Conservation (phyloP, 2,113 vertebrate genomes). For the Nycticebus coucang region DNA sequence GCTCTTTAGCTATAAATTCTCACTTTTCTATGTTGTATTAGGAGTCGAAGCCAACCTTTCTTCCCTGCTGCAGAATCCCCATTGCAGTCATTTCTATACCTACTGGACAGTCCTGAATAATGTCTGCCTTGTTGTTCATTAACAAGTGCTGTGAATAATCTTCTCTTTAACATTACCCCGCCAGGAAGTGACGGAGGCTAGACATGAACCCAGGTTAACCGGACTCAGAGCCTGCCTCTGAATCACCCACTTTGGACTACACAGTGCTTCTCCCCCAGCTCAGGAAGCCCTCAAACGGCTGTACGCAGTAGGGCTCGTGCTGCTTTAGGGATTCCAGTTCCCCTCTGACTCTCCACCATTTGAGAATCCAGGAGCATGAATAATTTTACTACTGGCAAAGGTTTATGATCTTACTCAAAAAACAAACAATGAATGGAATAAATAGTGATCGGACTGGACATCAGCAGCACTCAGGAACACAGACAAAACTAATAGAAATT, state of each 20-base stretch:
- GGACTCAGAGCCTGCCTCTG: background rate
- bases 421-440: background rate
- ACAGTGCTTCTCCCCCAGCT: background rate
- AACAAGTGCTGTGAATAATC: background rate
- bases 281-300: background rate
- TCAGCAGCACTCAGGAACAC: background rate
- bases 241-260: background rate
- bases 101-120: background rate
- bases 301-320: rapidly evolving
- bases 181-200: background rate
- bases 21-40: background rate
- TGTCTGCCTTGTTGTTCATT: background rate
- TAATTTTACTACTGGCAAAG: background rate
- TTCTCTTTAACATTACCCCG: background rate
- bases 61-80: background rate
- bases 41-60: background rate
- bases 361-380: background rate
- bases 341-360: background rate
- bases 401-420: background rate
- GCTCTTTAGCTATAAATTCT: background rate
- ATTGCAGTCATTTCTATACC: background rate
- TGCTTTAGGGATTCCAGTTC: background rate
- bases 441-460: background rate
- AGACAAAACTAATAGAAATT: background rate
- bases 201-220: background rate